phyloP scores from a whole-genome alignment of 2,888 invertebrate species.

The Strigamia transsilvanica region DNA sequence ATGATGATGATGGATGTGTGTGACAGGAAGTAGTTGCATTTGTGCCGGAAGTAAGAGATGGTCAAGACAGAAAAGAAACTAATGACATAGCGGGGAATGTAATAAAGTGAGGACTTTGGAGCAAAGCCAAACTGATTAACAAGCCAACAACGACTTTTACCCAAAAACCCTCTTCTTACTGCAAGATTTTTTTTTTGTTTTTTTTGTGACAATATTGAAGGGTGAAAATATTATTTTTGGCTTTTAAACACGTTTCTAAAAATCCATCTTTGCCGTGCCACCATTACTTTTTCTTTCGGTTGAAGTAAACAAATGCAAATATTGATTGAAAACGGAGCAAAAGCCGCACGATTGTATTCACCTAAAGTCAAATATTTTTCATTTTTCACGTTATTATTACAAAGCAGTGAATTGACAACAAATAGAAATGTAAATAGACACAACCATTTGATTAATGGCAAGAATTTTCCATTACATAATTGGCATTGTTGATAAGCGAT shows the following conservation, averaged over 20 bases:
- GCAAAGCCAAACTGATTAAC: conserved; percentile 18
- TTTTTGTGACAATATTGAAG: background rate
- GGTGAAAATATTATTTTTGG: background rate
- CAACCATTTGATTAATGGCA: background rate
- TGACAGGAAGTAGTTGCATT: conserved; percentile 37
- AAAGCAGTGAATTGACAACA: too few relatives aligned
- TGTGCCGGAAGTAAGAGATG: conserved; percentile 35
- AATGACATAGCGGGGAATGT: conserved; percentile 33
- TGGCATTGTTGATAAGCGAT: too few relatives aligned
- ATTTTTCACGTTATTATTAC: too few relatives aligned
- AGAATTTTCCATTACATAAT: background rate
- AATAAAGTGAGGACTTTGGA: conserved; percentile 46
- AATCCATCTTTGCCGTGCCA: background rate
- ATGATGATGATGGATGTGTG: conserved; percentile 6
- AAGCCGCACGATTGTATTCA: too few relatives aligned
- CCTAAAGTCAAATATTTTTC: too few relatives aligned
- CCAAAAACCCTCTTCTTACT: background rate
- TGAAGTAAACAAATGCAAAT: conserved; percentile 17
- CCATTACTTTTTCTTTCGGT: background rate
- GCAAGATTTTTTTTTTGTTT: background rate
- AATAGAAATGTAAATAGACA: too few relatives aligned
- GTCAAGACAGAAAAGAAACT: conserved; percentile 43
- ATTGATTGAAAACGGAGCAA: background rate
- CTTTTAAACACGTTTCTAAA: background rate
- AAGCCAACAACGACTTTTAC: conserved; percentile 14